Evolutionary conservation across 2,888 invertebrate species (phyloP), one percentile per base, ranked within the genome.

Genomic region (Campaea margaritaria): DNA sequence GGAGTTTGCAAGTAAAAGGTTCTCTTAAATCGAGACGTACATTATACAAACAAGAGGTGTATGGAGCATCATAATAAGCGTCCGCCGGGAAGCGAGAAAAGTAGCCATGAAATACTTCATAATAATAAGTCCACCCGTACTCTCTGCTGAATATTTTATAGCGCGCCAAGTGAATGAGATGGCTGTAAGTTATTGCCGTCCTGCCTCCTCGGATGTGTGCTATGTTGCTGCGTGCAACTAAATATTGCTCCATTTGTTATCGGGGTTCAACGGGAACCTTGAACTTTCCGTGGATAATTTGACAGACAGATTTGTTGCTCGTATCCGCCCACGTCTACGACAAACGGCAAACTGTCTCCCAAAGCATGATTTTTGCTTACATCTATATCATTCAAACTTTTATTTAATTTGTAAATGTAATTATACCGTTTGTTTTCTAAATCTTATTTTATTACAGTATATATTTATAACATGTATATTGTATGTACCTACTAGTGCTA

Each of bases 91-190:
- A 63, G 64, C 64, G 69, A 69, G 76, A 68, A 74, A 77, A 78
- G 67, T 81, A 75, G 64, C 70, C 63, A 72, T 74, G 69, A 74
- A 80, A 81, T 81, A 81, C 80, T 81, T 79, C 72, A 75, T 76
- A 75, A 77, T 78, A 79, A 78, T 78, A 79, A 78, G 74, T 74
- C 69, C 64, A 67, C 73, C 66, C 70, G 72, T 71, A 66, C 74
- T 74, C 67, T 72, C 67, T 69, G 54, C 69, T 85, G 81, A 83
- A 85, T 84, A 85, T 84, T 85, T 85, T 79, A 84, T 70, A 66
- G 57, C 58, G 55, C 57, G 57, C 67, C 58, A 69, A 74, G 72
- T 69, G 73, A 73, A 72, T 69, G 65, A 65, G 67, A 69, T 67
- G 59, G 69, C 66, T 68, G 63, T 67, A 68, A 76, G 65, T 68